Evolutionary conservation across 2,113 vertebrate genomes (phyloP), one percentile per base, ranked within the genome.

Genomic region (Ophiodon elongatus): DNA sequence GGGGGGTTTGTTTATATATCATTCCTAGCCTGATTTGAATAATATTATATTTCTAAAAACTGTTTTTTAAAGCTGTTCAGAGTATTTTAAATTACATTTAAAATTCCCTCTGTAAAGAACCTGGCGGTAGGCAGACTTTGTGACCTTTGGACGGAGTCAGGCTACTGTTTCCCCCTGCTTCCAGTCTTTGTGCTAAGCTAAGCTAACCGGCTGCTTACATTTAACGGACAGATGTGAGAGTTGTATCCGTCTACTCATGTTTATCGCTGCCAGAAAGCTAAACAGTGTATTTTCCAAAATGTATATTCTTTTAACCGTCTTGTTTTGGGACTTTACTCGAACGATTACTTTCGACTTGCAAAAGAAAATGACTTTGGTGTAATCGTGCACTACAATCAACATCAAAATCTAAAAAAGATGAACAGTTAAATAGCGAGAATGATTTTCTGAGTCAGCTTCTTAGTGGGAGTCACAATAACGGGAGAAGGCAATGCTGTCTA

Each of bases 401-500:
- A 65, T 59, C 50, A 21, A 39, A 35, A 39, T 31, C 33, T 13
- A 1, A 50, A 23, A 9, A 11, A 43, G 63, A 66, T 31, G 37
- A 69, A 52, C 25, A 25, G 74, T 54, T 66, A 62, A 41, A 57
- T 4, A 21, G 67, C 6, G 2, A 31, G 43, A 70, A 33, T 64
- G 47, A 57, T 73, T 52, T 73, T 77, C 45, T 17, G 41, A 31
- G 57, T 73, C 64, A 35, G 63, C 57, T 77, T 63, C 67, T 72
- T 37, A 19, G 59, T 7, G 35, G 68, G 84, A 85, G 71, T 83
- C 86, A 73, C 79, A 71, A 68, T 73, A 68, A 39, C 79, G 35
- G 69, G 31, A 77, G 76, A 52, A 56, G 73, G 76, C 62, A 39
- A 33, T 60, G 57, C 66, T 83, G 82, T 89, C 85, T 89, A 83